Evolutionary conservation across 2,888 invertebrate genomes (phyloP), one percentile per base, ranked within the genome.

Genomic region (Idaea aversata): DNA sequence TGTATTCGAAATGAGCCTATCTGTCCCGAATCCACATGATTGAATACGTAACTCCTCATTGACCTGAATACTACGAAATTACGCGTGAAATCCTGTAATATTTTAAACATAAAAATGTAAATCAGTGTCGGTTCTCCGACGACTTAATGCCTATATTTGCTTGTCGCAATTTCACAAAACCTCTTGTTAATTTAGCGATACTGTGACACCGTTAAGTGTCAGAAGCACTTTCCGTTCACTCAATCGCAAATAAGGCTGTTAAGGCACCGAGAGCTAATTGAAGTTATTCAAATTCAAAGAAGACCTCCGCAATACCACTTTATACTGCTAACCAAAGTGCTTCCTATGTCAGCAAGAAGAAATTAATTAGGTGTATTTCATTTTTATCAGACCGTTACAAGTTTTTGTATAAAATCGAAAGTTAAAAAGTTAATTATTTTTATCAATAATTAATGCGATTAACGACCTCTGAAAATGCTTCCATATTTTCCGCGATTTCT

Each of bases 171-270:
- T 16, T 25, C 16, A 59, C 59, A 34, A 25, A 16, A 25, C 59
- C 59, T 34, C 34, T 10, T 57, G 58, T 67, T 67, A 61, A 67
- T 64, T 62, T 36, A 36, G 62, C 62, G 62, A 60, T 62, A 62
- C 62, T 62, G 57, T 57, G 64, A 64, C 63, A 59, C 60, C 63
- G 64, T 69, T 67, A 67, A 65, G 61, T 64, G 70, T 65, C 65
- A 65, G 61, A 65, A 62, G 63, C 70, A 68, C 68, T 70, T 67
- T 65, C 57, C 63, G 65, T 64, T 63, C 66, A 64, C 65, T 66
- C 67, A 68, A 67, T 59, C 58, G 5, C 58, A 47, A 47, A 47
- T 47, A 13, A 47, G 2, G 47, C 7, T 47, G 7, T 47, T 4
- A 7, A 47, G 47, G 13, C 10, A 47, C 13, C 47, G 47, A 47